Evolutionary conservation across 1,140 invertebrate species (phyloP), one percentile per base, ranked within the genome.

Genomic region (Ips nitidus): DNA sequence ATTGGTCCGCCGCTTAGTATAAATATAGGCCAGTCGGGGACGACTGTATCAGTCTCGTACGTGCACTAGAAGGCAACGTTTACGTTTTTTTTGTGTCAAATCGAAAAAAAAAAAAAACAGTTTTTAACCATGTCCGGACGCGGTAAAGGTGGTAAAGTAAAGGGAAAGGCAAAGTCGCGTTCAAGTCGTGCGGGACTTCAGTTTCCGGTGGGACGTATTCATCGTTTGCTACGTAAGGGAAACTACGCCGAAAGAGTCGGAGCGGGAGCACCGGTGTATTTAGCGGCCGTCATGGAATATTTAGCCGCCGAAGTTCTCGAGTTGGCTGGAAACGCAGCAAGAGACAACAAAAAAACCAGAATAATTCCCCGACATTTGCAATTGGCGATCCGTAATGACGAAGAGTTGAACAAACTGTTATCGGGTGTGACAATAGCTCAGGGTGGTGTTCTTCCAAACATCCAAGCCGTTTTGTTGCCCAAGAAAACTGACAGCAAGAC

Each of bases 291-390:
- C 2, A 82, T 86, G 81, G 85, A 87, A 74, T 86, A 87, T 69
- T 74, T 86, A 42, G 79, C 87, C 69, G 91, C 92, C 80, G 73
- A 74, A 74, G 87, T 93, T 22, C 80, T 91, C 60, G 90, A 92
- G 75, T 86, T 92, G 80, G 90, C 91, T 41, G 89, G 91, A 2
- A 92, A 94, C 74, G 91, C 91, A 22, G 92, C 93, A 0, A 77
- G 82, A 38, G 84, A 88, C 43, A 87, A 88, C 71, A 86, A 87
- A 39, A 83, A 85, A 75, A 84, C 1, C 84, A 71, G 92, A 64
- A 91, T 95, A 47, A 90, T 90, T 62, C 94, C 94, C 0, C 84
- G 93, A 47, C 93, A 96, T 78, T 83, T 95, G 1, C 86, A 94
- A 69, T 79, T 95, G 56, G 94, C 92, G 4, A 90, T 95, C 36